Evolutionary conservation across 2,797 vertebrate species (phyloP), one percentile per base, ranked within the genome.

Genomic region (Dipus sagitta): DNA sequence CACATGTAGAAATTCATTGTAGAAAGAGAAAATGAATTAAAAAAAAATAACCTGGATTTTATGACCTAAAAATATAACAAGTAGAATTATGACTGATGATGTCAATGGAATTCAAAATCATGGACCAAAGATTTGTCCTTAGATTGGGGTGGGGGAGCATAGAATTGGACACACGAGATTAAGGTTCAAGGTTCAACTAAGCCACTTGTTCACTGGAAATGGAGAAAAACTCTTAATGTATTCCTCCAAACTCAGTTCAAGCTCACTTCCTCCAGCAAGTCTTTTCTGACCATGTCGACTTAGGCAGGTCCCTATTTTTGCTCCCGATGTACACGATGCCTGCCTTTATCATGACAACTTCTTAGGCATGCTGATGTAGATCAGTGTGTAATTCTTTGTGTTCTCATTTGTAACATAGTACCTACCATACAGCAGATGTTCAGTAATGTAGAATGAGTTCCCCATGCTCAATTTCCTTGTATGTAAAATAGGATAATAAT

Each of bases 31-130:
- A 92, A 81, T 13, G 28, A 67, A 15, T 58, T 54, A 34, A 64
- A 62, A 91, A 91, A 81, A 58, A 70, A 92, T 88, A 89, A 95
- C 60, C 30, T 34, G 13, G 85, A 74, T 38, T 88, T 47, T 93
- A 71, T 92, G 76, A 65, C 26, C 32, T 94, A n/a, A 87, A 84
- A 94, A 81, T 58, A 60, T 4, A 88, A 65, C 34, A 81, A 30
- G 54, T 78, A 62, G 21, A 91, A 26, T n/a, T 80, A 52, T 79
- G 70, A 72, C 26, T 86, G 38, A 94, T 62, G 58, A 42, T 82
- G 60, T 80, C 30, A 24, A 1, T 21, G n/a, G 76, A 80, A 14
- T 4, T 84, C 68, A 83, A 83, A 15, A 32, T 80, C 58, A 86
- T 93, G 65, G 42, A 71, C 21, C 60, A 77, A 75, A 91, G 47